Base-by-base conservation (phyloP, 1,140 invertebrate species). In the Ceratina calcarata region DNA sequence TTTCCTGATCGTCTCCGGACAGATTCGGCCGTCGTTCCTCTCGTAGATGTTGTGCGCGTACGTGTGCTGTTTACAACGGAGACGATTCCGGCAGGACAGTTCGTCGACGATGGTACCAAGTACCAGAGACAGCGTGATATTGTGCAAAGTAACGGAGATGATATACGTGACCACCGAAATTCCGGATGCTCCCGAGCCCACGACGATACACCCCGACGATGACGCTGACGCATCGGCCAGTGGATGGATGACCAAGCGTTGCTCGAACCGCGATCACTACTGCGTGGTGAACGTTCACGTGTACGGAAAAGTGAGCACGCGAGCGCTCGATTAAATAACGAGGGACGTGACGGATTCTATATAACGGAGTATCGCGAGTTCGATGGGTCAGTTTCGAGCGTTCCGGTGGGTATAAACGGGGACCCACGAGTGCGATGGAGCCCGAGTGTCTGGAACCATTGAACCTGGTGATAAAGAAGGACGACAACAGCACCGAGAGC, bases 391-490 rank as follows among this genome's bases (percentile, higher is more conserved):
- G 80, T 61, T 51, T 45, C 45, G 67, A 83, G 76, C 71, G 81
- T 64, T 58, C 61, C 77, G 60, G 55, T 73, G 69, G 70, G 49
- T 78, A 73, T 80, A 78, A 80, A 80, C 57, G 58, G 67, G 24
- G 79, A 20, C 76, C 81, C 83, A 72, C 60, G 69, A 78, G 70
- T 53, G 92, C 90, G 82, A 93, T 93, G 92, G 92, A 93, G 92
- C 89, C 92, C 89, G 92, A 93, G 83, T 93, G 88, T 67, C 82
- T 91, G 81, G 92, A 93, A 76, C 92, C 92, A 87, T 85, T 93
- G 82, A 93, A 93, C 85, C 87, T 93, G 82, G 92, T 93, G 82
- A 93, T 93, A 61, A 93, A 93, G 83, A 93, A 93, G 84, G 86
- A 91, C 86, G 86, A 83, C 37, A 45, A 45, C 71, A 83, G 64